phyloP scores from a whole-genome alignment of 2,888 invertebrate species.

The Lasioglossum leucozonium region DNA sequence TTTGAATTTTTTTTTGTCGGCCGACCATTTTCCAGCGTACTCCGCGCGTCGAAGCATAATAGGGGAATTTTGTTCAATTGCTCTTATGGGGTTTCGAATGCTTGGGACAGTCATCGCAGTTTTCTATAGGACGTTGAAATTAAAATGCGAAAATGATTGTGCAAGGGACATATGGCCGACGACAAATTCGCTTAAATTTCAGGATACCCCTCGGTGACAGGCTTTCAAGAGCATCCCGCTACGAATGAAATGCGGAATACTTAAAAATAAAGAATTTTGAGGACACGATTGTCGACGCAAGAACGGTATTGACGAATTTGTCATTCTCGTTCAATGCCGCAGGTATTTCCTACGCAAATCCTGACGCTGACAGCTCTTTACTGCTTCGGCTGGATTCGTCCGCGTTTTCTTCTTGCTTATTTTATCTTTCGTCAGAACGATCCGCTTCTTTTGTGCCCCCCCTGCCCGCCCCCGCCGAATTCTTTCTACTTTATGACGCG shows the following conservation, averaged over 20 bases:
- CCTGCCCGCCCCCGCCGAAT: conserved; percentile 15
- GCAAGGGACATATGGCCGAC: background rate
- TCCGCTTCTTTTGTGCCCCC: conserved; percentile 26
- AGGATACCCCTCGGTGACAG: conserved; percentile 42
- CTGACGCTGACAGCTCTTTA: conserved; percentile 57
- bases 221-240: conserved; percentile 44
- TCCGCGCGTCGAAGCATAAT: background rate
- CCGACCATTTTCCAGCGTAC: background rate
- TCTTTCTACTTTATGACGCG: conserved; percentile 31
- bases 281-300: conserved; percentile 54
- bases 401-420: conserved; percentile 42
- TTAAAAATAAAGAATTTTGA: conserved; percentile 59
- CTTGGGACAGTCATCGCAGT: background rate
- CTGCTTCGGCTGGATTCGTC: conserved; percentile 38
- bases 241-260: conserved; percentile 51
- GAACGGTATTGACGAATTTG: conserved; percentile 60
- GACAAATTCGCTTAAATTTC: conserved; percentile 46
- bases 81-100: background rate
- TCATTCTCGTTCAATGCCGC: conserved; percentile 50
- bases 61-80: conserved; percentile 7
- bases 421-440: conserved; percentile 33
- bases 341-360: conserved; percentile 50
- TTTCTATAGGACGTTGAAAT: background rate
- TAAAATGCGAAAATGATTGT: conserved; percentile 7
- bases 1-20: conserved; percentile 9